phyloP scores from a whole-genome alignment of 2,797 vertebrate species.

The Gymnopithys bicolor region DNA sequence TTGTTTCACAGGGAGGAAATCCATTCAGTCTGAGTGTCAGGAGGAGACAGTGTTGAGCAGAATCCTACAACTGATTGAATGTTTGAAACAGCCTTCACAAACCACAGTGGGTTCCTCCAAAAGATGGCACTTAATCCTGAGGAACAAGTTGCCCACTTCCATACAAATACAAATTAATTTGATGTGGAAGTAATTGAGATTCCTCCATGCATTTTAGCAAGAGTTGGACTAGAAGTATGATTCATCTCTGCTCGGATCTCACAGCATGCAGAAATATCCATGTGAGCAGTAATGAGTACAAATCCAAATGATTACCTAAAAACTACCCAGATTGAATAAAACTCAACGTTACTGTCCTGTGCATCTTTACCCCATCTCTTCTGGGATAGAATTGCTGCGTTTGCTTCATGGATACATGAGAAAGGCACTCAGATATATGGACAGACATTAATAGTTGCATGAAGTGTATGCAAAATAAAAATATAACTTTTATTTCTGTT shows the following conservation, averaged over 20 bases:
- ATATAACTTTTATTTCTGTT: background rate
- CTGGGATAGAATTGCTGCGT: background rate
- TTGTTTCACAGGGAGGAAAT: conserved; percentile 42
- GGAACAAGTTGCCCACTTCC: background rate
- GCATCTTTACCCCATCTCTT: background rate
- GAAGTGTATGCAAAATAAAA: background rate
- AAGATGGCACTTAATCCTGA: background rate
- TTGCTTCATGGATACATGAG: background rate
- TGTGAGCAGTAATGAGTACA: background rate
- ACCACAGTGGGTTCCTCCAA: background rate
- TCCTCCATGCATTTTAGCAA: background rate
- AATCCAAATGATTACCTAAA: background rate
- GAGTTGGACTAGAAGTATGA: background rate
- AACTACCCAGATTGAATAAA: background rate
- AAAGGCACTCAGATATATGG: background rate
- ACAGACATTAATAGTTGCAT: background rate
- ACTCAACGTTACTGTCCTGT: background rate
- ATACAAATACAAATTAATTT: background rate
- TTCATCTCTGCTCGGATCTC: background rate
- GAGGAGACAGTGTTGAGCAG: background rate
- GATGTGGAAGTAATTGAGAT: background rate
- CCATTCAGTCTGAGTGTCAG: background rate
- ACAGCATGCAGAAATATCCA: background rate
- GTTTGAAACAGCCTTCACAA: background rate
- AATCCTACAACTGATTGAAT: background rate